phyloP scores from a whole-genome alignment of 2,113 vertebrate species.

The Leucoraja erinaceus region DNA sequence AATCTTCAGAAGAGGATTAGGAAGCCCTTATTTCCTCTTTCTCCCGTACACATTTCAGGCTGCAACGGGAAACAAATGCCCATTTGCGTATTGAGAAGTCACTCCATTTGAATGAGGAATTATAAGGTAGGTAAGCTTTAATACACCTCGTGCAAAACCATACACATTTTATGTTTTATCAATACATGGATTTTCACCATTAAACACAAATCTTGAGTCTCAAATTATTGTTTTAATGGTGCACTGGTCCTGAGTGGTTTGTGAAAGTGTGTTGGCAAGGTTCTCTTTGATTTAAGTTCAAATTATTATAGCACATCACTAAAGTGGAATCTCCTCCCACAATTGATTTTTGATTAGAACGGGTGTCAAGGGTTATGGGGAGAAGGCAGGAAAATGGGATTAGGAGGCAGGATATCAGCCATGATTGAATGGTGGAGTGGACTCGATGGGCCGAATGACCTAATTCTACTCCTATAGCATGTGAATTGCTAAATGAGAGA shows the following conservation, averaged over 20 bases:
- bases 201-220: neutral
- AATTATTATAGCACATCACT: neutral
- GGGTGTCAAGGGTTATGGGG: too few species aligned
- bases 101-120: conserved; percentile 31
- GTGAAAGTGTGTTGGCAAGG: neutral
- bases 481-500: neutral
- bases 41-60: conserved; percentile 26
- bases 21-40: conserved; percentile 32
- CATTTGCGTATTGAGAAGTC: conserved; percentile 22
- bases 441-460: too few species aligned
- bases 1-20: conserved; percentile 20
- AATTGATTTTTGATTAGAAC: too few species aligned
- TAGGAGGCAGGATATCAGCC: too few species aligned
- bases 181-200: neutral
- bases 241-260: neutral
- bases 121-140: neutral
- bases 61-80: conserved; percentile 26
- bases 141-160: neutral
- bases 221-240: neutral
- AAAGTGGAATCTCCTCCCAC: neutral
- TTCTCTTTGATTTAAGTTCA: neutral
- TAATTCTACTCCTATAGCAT: too few species aligned
- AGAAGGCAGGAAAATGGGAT: too few species aligned
- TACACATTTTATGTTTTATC: neutral
- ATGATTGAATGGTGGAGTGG: too few species aligned